Percentiles rank a stretch among this genome's conserved stretches.
Conservation (phyloP, 2,888 invertebrate genomes). For the Scaptomyza polygonia region DNA sequence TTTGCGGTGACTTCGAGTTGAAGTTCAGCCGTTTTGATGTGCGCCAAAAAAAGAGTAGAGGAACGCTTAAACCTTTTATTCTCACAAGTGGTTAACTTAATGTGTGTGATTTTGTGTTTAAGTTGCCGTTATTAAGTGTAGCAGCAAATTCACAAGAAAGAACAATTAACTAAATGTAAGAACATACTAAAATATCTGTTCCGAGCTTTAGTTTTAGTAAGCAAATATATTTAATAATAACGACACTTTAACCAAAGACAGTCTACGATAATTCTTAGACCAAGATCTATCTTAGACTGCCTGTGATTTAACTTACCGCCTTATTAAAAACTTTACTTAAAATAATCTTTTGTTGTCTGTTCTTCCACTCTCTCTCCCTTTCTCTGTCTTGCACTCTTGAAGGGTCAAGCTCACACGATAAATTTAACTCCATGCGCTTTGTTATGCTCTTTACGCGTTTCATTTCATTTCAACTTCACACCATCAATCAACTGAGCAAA, state of each 20-base stretch:
- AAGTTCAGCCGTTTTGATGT: slow-evolving; percentile 44
- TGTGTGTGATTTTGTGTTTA: background rate
- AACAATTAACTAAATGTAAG: too few relatives aligned
- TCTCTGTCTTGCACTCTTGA: background rate
- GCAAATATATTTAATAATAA: too few relatives aligned
- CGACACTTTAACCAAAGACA: too few relatives aligned
- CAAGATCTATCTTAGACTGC: too few relatives aligned
- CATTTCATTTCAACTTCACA: background rate
- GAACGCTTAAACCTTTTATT: too few relatives aligned
- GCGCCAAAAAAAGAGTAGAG: too few relatives aligned
- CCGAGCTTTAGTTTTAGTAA: too few relatives aligned
- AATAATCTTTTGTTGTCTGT: background rate
- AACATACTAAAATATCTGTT: too few relatives aligned
- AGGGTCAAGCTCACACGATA: slow-evolving; percentile 36
- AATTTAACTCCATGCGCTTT: slow-evolving; percentile 20
- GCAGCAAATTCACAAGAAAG: too few relatives aligned
- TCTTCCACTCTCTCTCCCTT: background rate
- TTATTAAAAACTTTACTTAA: slow-evolving; percentile 8
- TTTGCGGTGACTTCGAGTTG: slow-evolving; percentile 2
- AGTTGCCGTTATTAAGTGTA: too few relatives aligned
- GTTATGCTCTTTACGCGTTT: background rate
- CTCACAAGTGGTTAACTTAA: too few relatives aligned
- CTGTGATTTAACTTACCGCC: background rate
- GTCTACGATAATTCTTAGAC: too few relatives aligned
- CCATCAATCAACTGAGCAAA: slow-evolving; percentile 5